These are phyloP conservation scores for Zaprionus inermis DNA, from an alignment of 1,140 invertebrate genomes.

Conservation along the genomic window DNA sequence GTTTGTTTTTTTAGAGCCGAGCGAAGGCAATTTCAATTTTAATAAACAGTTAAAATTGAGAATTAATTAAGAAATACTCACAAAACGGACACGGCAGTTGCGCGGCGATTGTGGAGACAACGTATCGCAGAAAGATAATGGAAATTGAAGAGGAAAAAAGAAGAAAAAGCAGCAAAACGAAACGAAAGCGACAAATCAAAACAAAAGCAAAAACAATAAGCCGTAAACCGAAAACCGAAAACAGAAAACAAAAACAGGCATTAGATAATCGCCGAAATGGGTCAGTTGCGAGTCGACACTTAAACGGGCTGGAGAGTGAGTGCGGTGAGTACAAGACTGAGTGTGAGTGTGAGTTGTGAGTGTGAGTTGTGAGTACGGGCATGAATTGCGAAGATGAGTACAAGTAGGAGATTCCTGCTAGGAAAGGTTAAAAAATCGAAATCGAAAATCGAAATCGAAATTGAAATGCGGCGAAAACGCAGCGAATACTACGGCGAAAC, in stretches of 20 bases:
- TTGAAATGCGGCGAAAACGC: conserved; percentile 1
- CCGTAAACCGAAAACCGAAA: conserved; percentile 3
- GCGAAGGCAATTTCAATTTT: conserved; percentile 57
- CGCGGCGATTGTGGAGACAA: conserved; percentile 55
- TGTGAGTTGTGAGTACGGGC: background rate
- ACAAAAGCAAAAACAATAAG: conserved; percentile 19
- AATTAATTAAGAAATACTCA: conserved; percentile 68
- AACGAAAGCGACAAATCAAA: conserved; percentile 8
- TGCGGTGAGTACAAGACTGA: background rate
- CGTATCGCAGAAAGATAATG: conserved; percentile 72
- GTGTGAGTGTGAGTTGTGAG: background rate
- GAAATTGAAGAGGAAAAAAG: conserved; percentile 37
- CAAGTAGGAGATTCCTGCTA: background rate
- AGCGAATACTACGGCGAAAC: conserved; percentile 50
- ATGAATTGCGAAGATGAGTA: too few species aligned
- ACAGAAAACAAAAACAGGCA: conserved; percentile 42
- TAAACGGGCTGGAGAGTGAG: background rate
- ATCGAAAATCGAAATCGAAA: background rate
- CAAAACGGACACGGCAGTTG: background rate
- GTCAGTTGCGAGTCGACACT: conserved; percentile 50
- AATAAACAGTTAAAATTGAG: conserved; percentile 80
- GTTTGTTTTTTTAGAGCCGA: conserved; percentile 46
- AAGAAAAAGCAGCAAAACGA: background rate
- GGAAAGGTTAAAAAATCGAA: background rate
- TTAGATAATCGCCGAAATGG: conserved; percentile 78